Evolutionary conservation across 2,797 vertebrate species (phyloP), one percentile per base, ranked within the genome.

Genomic region (Phrynocephalus guinanensis): DNA sequence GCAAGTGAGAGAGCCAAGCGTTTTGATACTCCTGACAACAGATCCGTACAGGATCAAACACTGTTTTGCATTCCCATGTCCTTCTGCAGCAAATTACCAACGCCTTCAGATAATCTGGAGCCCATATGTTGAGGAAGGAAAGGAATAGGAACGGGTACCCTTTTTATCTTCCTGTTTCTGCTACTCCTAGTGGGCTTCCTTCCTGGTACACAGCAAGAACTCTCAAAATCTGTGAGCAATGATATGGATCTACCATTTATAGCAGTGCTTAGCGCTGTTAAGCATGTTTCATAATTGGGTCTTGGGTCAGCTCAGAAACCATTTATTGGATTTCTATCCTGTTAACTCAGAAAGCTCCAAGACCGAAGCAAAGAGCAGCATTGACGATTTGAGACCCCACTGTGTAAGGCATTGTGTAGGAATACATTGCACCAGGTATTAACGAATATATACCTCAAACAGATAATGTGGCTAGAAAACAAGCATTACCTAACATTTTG

Each of bases 61-160:
- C 30, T 76, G 20, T 71, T 56, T 13, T 85, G 75, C 60, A 26
- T 33, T 26, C 30, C 38, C 1, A 22, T 22, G 5, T 15, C 30
- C 48, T 68, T 90, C 83, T 80, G 26, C 24, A 87, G 66, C 72
- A 18, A 38, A 81, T 28, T 20, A 44, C 13, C 26, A 5, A 13
- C 60, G 83, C 88, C 80, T 85, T 70, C 80, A 48, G 3, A 13
- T 85, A 87, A 88, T 50, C 68, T 44, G 18, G 56, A 67, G 84
- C 52, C 82, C 82, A 84, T 88, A 84, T 88, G 87, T 67, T 79
- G 52, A 67, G 56, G 20, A 44, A 38, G 84, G 81, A 72, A 89
- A 56, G 72, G 68, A 66, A 72, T 4, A 83, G 80, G 84, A 79
- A 86, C 52, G 82, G 82, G 24, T 67, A 81, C 33, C 38, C 78